A percentile compares a stretch with the other conserved stretches of the same genome.
Evolutionary conservation across 2,797 vertebrate genomes (phyloP).

Genomic region (Takifugu rubripes): DNA sequence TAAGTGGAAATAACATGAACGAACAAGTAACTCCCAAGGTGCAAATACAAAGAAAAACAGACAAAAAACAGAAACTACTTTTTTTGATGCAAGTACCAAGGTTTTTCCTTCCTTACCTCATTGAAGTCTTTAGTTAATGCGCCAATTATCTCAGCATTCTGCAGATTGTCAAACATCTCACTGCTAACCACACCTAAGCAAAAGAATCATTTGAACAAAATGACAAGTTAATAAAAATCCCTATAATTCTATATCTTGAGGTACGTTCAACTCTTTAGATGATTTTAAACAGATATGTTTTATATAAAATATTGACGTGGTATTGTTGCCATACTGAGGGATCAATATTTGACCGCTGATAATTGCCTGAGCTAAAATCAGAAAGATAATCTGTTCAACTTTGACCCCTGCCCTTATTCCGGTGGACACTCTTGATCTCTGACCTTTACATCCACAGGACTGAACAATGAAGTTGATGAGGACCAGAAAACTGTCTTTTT

Average conservation of each 20-base stretch:
- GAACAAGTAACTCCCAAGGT: not conserved
- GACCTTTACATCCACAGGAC: conserved; percentile 89
- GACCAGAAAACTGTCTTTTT: conserved; percentile 76
- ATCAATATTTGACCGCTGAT: conserved; percentile 46
- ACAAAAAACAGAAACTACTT: not conserved
- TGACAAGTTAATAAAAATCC: too few relatives aligned
- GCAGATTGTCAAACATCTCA: conserved; percentile 81
- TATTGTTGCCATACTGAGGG: conserved; percentile 24
- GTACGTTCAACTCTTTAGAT: not conserved
- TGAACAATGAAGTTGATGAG: conserved; percentile 86
- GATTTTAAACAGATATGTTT: conserved; percentile 6
- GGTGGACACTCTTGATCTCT: conserved; percentile 44
- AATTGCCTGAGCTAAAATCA: conserved; percentile 35
- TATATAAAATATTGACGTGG: conserved; percentile 3
- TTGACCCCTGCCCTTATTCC: conserved; percentile 31
- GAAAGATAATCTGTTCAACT: conserved; percentile 55
- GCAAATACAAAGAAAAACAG: not conserved
- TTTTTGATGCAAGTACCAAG: not conserved
- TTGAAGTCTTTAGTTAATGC: conserved; percentile 84
- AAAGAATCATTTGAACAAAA: not conserved
- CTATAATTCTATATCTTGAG: too few relatives aligned
- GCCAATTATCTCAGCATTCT: conserved; percentile 86
- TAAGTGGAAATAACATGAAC: not conserved
- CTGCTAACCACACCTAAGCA: conserved; percentile 76
- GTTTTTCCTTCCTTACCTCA: conserved; percentile 72